Evolutionary conservation across 1,140 invertebrate genomes (phyloP).

Genomic region (Micrasema minimum): DNA sequence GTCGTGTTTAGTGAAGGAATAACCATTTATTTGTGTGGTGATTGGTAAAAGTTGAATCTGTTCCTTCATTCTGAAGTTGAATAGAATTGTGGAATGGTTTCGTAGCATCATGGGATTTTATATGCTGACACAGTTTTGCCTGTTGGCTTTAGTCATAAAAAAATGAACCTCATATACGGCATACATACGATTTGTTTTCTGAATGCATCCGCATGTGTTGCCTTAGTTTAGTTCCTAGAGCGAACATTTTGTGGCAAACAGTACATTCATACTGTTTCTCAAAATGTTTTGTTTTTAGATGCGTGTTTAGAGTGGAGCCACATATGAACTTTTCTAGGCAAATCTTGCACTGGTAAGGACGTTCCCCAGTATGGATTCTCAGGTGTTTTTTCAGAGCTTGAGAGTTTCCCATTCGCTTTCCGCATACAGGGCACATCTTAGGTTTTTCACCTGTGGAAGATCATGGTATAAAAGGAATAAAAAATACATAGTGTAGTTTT

Average conservation of each 20-base stretch:
- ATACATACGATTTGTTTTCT: constrained; percentile 40
- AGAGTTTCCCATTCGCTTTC: constrained; percentile 39
- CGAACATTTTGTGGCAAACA: constrained; percentile 49
- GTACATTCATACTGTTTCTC: constrained; percentile 45
- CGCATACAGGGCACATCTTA: constrained; percentile 46
- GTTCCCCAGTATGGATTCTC: constrained; percentile 47
- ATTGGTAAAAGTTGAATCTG: constrained; percentile 22
- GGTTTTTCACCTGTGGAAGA: constrained; percentile 49
- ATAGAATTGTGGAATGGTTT: constrained; percentile 27
- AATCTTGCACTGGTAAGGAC: constrained; percentile 47
- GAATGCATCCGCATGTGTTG: constrained; percentile 46
- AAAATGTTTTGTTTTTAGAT: constrained; percentile 49
- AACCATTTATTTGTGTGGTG: constrained; percentile 31
- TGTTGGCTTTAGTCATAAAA: constrained; percentile 44
- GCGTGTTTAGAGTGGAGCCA: constrained; percentile 44
- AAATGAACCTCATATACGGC: constrained; percentile 29
- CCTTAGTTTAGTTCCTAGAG: constrained; percentile 43
- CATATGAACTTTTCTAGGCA: constrained; percentile 48
- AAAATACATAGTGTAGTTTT: too few species aligned
- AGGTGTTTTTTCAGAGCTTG: constrained; percentile 51
- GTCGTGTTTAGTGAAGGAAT: constrained; percentile 11
- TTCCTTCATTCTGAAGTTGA: background rate
- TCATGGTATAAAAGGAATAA: too few species aligned
- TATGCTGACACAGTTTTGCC: constrained; percentile 45
- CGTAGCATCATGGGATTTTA: constrained; percentile 32